Evolutionary conservation across 1,140 invertebrate species (phyloP), one percentile per base, ranked within the genome.

Genomic region (Myzus persicae): DNA sequence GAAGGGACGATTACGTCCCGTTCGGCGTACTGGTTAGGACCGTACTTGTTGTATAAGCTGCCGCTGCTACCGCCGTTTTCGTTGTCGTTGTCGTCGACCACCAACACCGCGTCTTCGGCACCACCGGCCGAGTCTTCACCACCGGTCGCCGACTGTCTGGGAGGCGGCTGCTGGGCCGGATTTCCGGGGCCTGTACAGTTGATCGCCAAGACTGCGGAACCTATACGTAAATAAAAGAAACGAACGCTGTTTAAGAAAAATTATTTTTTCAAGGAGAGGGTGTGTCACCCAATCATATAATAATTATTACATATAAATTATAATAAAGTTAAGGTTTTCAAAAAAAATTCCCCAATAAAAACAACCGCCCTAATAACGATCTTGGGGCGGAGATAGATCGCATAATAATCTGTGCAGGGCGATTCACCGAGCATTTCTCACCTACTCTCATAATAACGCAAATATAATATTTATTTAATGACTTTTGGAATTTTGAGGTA

Each of bases 21-120:
- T 48, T 93, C 91, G 46, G 44, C 91, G 81, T 93, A 93, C 46
- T 93, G 91, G 91, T 93, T 93, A 18, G 91, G 91, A 6, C 91
- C 91, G 81, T 93, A 93, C 46, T 93, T 93, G 87, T 89, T 87
- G 76, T 92, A 92, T 36, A 92, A 6, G 8, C n/a, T 46, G 76
- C 36, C 76, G 40, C 20, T 26, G 59, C 59, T 31, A 20, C 11
- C 51, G 76, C 46, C n/a, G 59, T 76, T 76, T n/a, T 76, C 59
- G 59, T 76, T 76, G 31, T 76, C 59, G 31, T 76, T 76, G 36
- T 93, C 91, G 46, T 93, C 91, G 36, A 93, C 91, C 91, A 93
- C 91, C 46, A 93, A 36, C 22, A 93, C 91, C 0, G 91, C 38
- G 46, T 84, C 81, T 20, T 93, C 91, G 20, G 31, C n/a, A 7